Evolutionary conservation across 1,140 invertebrate genomes (phyloP), one percentile per base, ranked within the genome.

Genomic region (Tetragnatha versicolor): DNA sequence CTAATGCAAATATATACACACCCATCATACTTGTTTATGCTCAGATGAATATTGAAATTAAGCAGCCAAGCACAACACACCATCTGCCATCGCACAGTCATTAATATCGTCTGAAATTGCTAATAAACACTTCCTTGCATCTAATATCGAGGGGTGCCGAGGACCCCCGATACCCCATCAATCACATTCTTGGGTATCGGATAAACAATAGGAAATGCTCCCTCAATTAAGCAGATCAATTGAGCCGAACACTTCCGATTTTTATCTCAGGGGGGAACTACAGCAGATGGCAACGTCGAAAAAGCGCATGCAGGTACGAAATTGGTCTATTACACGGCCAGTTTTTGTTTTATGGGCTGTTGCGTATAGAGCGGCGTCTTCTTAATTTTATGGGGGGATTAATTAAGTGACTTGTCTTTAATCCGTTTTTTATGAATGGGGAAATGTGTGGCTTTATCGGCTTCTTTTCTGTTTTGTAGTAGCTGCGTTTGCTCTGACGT

Each of bases 81-180:
- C 72, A 75, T 75, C 58, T 75, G 72, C 27, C 7, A 22, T 29
- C 25, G n/a, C 42, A 31, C 35, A n/a, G 39, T 14, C 29, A 22
- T 35, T 51, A 45, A 60, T 39, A 63, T 75, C 31, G 22, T 37
- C 72, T 63, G 39, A 75, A 75, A 75, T 75, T 75, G 63, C 72
- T 63, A 75, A 75, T 63, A 75, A 75, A 75, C 72, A 58, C 72
- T 75, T 75, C 72, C 58, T 63, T 60, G 37, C 39, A 75, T 75
- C n/a, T 75, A 75, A 75, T 75, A 75, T 75, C 49, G 55, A 75
- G 55, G 14, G 22, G 10, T 51, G 27, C 70, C 33, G 31, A 31
- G 12, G 39, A 17, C 66, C 66, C 66, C 47, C n/a, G 17, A 27
- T 53, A 35, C 37, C 29, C 31, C 47, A n/a, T 65, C 25, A 27